Conservation (phyloP, 2,888 invertebrate genomes). For the Brenthis ino region DNA sequence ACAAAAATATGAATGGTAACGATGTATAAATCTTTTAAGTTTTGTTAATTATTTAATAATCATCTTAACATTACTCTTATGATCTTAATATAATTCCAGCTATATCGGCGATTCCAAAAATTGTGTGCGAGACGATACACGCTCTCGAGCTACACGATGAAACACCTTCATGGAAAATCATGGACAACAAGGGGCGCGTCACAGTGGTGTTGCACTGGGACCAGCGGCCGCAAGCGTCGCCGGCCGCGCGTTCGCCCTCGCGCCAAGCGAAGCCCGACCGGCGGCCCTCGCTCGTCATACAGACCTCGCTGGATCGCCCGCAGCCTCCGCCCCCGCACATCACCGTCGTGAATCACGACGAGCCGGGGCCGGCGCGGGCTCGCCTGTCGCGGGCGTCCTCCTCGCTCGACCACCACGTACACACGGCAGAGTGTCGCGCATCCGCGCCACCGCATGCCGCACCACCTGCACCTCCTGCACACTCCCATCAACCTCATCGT, state of each 20-base stretch:
- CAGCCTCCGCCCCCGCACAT: conserved; percentile 90
- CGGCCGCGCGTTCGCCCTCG: conserved; percentile 81
- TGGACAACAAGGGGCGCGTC: conserved; percentile 98
- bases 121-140: conserved; percentile 98
- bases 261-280: conserved; percentile 79
- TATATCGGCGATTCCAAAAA: conserved; percentile 97
- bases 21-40: neutral
- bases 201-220: conserved; percentile 98
- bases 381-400: conserved; percentile 88
- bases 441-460: conserved; percentile 86
- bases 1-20: neutral
- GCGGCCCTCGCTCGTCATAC: conserved; percentile 88
- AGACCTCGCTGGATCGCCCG: conserved; percentile 88
- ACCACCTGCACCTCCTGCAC: conserved; percentile 85
- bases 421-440: conserved; percentile 90
- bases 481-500: conserved; percentile 78
- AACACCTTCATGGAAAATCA: conserved; percentile 98
- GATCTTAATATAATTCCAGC: conserved; percentile 81
- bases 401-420: conserved; percentile 82
- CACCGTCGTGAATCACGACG: conserved; percentile 97
- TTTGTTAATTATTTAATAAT: neutral
- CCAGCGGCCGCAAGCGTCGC: conserved; percentile 89
- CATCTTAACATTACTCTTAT: neutral
- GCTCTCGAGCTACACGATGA: conserved; percentile 97
- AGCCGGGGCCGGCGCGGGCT: conserved; percentile 89